Evolutionary conservation across 2,888 invertebrate species (phyloP), one percentile per base, ranked within the genome.

Genomic region (Standfussiana lucernea): DNA sequence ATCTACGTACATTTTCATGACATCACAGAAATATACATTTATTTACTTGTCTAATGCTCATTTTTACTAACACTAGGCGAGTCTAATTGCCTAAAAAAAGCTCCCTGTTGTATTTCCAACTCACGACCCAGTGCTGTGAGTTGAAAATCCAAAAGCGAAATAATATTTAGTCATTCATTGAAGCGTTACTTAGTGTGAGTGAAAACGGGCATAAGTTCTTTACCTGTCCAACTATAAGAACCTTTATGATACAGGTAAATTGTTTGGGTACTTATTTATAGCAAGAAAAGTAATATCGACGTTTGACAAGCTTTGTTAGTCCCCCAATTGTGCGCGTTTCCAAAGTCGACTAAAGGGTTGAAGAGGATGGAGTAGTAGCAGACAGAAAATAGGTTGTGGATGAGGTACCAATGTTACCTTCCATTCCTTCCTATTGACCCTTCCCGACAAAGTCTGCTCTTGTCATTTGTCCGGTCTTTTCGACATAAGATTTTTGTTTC

Each of bases 231-330:
- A 40, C 64, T 64, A 18, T 40, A 64, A 40, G 64, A n/a, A 64
- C 0, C 40, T 40, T n/a, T 64, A n/a, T 40, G 64, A 64, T 40
- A n/a, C 40, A 40, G 64, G 64, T 64, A 64, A 64, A 64, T 64
- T 64, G 64, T 64, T 40, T 18, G 42, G 40, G 1, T 64, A 40
- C 40, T 40, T 64, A 64, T n/a, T n/a, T 64, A 28, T 18, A 64
- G 64, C n/a, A 40, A 64, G n/a, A 18, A 8, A 64, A 64, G 40
- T 40, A 40, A n/a, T 64, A 40, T 64, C 64, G 64, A 64, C 64
- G n/a, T 64, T 40, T n/a, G 64, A 64, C 40, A 40, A 64, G 40
- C 40, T 64, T 64, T 40, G 40, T 40, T 18, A 40, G 24, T n/a
- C 40, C 40, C 40, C 15, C n/a, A n/a, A 37, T 10, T 24, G 64